Conservation (phyloP, 2,888 invertebrate species). For the Nomada lathburiana region DNA sequence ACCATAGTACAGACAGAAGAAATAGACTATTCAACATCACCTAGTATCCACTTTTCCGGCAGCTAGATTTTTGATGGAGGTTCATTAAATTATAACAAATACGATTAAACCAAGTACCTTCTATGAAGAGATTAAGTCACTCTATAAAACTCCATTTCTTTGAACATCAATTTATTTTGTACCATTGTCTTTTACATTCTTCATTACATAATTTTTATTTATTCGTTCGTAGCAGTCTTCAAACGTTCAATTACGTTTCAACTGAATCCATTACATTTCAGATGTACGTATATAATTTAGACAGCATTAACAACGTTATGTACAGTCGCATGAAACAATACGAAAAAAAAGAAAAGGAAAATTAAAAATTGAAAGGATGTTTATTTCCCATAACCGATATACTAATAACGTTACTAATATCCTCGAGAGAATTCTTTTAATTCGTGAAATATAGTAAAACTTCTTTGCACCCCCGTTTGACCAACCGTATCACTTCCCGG, state of each 20-base stretch:
- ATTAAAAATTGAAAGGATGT: too few relatives aligned
- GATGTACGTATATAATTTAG: too few relatives aligned
- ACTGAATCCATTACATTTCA: too few relatives aligned
- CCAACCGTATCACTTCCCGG: too few relatives aligned
- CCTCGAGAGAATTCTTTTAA: too few relatives aligned
- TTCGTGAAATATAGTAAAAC: too few relatives aligned
- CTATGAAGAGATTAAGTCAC: conserved; percentile 8
- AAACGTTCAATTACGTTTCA: neutral
- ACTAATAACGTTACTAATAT: too few relatives aligned
- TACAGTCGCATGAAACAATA: too few relatives aligned
- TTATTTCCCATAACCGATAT: too few relatives aligned
- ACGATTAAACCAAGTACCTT: neutral
- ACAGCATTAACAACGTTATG: too few relatives aligned
- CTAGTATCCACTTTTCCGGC: neutral
- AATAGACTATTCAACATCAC: conserved; percentile 15
- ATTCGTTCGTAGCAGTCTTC: neutral
- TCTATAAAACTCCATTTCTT: neutral
- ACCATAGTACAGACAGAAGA: conserved; percentile 30
- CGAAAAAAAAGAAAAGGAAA: too few relatives aligned
- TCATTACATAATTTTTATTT: neutral
- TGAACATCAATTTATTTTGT: conserved; percentile 2
- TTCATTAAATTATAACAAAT: neutral
- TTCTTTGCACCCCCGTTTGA: too few relatives aligned
- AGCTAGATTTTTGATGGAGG: neutral
- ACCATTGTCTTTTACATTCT: conserved; percentile 2